phyloP scores from a whole-genome alignment of 2,888 invertebrate species.

The Nomada flava region DNA sequence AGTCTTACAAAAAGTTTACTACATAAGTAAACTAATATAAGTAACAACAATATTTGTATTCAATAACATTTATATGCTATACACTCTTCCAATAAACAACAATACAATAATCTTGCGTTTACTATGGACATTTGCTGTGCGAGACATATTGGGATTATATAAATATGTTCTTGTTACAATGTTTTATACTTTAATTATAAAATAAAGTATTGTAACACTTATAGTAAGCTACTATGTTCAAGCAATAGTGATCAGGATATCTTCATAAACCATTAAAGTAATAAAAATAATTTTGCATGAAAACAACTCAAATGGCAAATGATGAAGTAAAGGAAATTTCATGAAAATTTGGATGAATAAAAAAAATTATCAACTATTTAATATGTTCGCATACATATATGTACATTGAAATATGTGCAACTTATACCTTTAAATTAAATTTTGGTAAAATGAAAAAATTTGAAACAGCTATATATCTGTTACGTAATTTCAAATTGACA shows the following conservation, averaged over 20 bases:
- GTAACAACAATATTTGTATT: constrained; percentile 11
- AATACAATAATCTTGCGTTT: constrained; percentile 30
- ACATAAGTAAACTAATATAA: constrained; percentile 1
- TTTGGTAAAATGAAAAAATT: background rate
- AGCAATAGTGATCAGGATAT: too few species aligned
- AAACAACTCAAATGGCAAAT: background rate
- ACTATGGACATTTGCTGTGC: background rate
- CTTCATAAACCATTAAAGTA: too few species aligned
- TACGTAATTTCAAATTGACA: too few species aligned
- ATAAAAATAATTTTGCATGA: background rate
- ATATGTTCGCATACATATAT: too few species aligned
- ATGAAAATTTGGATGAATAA: too few species aligned
- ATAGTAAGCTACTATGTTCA: background rate
- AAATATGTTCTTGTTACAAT: constrained; percentile 7
- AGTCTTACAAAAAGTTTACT: background rate
- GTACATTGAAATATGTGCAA: too few species aligned
- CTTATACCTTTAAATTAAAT: background rate
- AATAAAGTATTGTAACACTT: background rate
- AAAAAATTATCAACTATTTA: too few species aligned
- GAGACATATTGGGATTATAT: constrained; percentile 34
- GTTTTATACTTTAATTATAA: background rate
- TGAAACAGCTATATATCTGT: too few species aligned
- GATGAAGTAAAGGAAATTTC: too few species aligned
- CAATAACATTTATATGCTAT: constrained; percentile 9
- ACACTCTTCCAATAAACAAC: constrained; percentile 12